A percentile compares a stretch with the other conserved stretches of the same genome.
Evolutionary conservation across 2,797 vertebrate species (phyloP).

Genomic region (Cheirogaleus major): DNA sequence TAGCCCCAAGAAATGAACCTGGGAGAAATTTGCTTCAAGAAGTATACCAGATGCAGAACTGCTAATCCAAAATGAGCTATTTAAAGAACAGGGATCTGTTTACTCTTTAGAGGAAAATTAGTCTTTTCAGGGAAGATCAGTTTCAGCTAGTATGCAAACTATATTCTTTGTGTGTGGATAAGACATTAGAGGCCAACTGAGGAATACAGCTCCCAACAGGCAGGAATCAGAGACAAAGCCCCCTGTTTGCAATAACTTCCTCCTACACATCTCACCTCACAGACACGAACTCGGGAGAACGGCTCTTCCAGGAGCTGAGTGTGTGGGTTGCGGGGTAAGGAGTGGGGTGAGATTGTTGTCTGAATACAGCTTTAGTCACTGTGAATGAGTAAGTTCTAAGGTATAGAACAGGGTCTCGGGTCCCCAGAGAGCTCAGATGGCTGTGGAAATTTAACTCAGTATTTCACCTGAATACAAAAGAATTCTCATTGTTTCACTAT

Average conservation of each 20-base stretch:
- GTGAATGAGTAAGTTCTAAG: not conserved
- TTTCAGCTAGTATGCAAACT: not conserved
- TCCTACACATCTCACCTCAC: constrained; percentile 11
- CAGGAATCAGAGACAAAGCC: constrained; percentile 36
- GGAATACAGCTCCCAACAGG: not conserved
- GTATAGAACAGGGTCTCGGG: not conserved
- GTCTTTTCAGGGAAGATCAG: constrained; percentile 32
- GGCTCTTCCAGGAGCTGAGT: not conserved
- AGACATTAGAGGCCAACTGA: not conserved
- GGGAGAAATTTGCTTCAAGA: not conserved
- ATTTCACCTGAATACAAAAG: not conserved
- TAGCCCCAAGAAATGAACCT: not conserved
- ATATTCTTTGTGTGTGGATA: not conserved
- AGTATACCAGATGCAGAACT: not conserved
- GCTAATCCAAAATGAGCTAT: constrained; percentile 35
- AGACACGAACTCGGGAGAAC: not conserved
- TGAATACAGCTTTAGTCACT: not conserved
- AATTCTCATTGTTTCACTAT: not conserved
- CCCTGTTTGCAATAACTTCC: constrained; percentile 20
- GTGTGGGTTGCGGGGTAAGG: too few species aligned
- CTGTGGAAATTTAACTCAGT: not conserved
- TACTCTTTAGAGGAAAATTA: constrained; percentile 43
- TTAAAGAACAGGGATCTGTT: constrained; percentile 24
- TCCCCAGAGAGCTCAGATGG: not conserved
- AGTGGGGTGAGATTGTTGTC: not conserved